Evolutionary conservation across 2,888 invertebrate species (phyloP).

Genomic region (Lepidochitona cinerea): DNA sequence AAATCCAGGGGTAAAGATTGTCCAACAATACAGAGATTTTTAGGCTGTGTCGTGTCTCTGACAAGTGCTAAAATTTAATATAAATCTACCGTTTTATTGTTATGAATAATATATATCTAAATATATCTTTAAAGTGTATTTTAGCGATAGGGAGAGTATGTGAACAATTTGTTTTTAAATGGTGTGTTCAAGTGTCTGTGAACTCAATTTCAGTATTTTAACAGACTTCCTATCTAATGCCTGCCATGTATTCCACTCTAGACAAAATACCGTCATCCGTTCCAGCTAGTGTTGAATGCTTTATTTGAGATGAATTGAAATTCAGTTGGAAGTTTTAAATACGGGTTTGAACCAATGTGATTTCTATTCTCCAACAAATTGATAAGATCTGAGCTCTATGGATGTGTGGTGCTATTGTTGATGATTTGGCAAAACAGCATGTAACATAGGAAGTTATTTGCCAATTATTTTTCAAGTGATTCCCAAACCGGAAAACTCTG

Average conservation of each 20-base stretch:
- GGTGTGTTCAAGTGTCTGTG: background rate
- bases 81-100: background rate
- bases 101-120: background rate
- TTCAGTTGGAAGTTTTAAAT: background rate
- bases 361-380: background rate
- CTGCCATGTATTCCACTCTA: too few species aligned
- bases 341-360: constrained; percentile 7
- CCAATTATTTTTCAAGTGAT: too few species aligned
- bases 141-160: background rate
- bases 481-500: too few species aligned
- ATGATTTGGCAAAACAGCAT: too few species aligned
- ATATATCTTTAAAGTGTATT: background rate
- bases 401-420: background rate
- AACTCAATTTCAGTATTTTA: constrained; percentile 1
- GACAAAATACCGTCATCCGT: too few species aligned
- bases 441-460: too few species aligned
- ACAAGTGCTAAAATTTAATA: constrained; percentile 7
- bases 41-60: background rate
- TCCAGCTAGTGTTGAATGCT: too few species aligned
- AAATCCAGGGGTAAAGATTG: background rate
- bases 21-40: background rate
- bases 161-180: background rate
- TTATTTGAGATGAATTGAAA: background rate
- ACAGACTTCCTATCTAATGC: too few species aligned
- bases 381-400: background rate